Conservation (phyloP, 1,140 invertebrate genomes). For the Halesus radiatus region DNA sequence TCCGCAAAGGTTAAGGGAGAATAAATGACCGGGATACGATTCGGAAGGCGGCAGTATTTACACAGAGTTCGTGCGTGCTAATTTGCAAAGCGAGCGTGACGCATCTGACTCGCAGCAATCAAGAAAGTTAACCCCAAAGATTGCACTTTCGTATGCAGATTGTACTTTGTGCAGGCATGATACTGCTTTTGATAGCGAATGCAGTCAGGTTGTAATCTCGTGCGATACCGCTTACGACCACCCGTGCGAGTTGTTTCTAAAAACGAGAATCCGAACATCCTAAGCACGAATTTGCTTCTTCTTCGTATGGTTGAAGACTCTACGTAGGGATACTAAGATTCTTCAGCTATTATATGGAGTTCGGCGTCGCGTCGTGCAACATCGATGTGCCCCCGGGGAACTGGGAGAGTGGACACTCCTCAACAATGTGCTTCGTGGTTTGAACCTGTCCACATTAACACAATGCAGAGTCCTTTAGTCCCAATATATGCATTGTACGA, state of each 20-base stretch:
- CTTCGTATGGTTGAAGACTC: no score
- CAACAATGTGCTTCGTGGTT: no score
- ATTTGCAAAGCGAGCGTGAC: neutral
- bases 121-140: neutral
- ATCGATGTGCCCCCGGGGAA: no score
- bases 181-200: neutral
- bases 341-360: no score
- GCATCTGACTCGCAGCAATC: conserved; percentile 4
- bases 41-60: conserved; percentile 11
- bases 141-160: neutral
- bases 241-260: neutral
- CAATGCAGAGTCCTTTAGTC: no score
- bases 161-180: neutral
- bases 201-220: neutral
- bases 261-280: no score
- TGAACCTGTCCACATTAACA: no score
- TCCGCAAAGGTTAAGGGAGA: conserved; percentile 1
- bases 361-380: no score
- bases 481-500: no score
- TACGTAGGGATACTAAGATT: no score
- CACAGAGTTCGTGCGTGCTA: conserved; percentile 8
- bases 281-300: no score
- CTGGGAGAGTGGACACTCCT: no score
- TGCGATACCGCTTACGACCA: neutral
- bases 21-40: neutral